Conservation (phyloP, 2,888 invertebrate species). For the Eumacrocentrus americanus region DNA sequence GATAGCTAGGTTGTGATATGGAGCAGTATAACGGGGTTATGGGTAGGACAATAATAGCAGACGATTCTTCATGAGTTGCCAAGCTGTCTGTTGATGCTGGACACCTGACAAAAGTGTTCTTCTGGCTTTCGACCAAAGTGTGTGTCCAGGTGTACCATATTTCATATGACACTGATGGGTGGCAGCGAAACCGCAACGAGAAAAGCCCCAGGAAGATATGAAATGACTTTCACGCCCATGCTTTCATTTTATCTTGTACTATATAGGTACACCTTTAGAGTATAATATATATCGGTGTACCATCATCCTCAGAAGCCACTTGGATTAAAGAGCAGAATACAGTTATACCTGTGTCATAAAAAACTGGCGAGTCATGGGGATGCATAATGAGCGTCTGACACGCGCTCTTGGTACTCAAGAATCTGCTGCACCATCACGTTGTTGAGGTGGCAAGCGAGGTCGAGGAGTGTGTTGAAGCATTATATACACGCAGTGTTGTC, state of each 20-base stretch:
- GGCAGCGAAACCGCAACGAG: no score
- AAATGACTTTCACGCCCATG: background rate
- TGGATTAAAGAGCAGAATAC: background rate
- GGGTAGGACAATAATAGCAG: slow-evolving; percentile 16
- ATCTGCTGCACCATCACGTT: no score
- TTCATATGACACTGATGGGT: background rate
- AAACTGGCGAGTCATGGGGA: background rate
- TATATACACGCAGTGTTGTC: no score
- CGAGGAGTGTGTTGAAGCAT: no score
- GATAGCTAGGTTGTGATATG: no score
- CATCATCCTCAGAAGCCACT: background rate
- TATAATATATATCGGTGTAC: no score
- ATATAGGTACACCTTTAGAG: no score
- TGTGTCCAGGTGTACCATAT: slow-evolving; percentile 13
- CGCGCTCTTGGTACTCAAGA: background rate
- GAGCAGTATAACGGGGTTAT: background rate
- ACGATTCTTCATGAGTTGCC: background rate
- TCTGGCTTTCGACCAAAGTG: slow-evolving; percentile 8
- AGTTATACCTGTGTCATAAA: background rate
- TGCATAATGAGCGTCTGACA: background rate
- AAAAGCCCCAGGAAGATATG: background rate
- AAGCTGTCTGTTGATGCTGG: background rate
- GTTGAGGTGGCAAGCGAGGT: no score
- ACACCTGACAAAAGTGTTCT: slow-evolving; percentile 11
- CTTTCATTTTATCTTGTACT: background rate